Conservation (phyloP, 2,888 invertebrate genomes). For the Hydrotaea cyrtoneurina region DNA sequence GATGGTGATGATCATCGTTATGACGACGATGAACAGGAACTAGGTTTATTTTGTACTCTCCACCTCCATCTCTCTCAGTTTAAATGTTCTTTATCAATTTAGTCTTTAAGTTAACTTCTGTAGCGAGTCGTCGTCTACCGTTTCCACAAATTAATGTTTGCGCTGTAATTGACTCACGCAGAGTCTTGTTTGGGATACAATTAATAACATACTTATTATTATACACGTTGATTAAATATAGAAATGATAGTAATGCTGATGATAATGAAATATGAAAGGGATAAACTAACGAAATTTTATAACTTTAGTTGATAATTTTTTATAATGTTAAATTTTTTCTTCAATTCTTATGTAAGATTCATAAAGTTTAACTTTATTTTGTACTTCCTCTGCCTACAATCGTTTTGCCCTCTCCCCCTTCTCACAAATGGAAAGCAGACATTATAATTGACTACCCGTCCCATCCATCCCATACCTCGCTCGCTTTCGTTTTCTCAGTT, state of each 20-base stretch:
- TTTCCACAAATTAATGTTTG: conserved; percentile 9
- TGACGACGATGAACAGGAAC: too few relatives aligned
- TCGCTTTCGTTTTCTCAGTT: background rate
- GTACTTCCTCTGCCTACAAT: background rate
- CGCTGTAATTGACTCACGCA: conserved; percentile 9
- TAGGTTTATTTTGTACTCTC: background rate
- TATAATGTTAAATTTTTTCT: conserved; percentile 33
- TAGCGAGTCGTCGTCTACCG: conserved; percentile 1
- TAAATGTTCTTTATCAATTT: conserved; percentile 1
- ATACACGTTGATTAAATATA: conserved; percentile 17
- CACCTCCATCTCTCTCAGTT: background rate
- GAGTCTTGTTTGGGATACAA: conserved; percentile 11
- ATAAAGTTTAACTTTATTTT: conserved; percentile 14
- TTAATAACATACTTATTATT: conserved; percentile 25
- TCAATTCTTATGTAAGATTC: conserved; percentile 28
- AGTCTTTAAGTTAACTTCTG: conserved; percentile 20
- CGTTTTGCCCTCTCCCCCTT: background rate
- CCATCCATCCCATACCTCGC: background rate
- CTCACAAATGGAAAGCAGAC: background rate
- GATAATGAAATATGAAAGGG: conserved; percentile 13
- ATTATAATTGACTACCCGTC: background rate
- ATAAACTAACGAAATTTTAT: conserved; percentile 38
- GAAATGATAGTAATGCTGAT: conserved; percentile 7
- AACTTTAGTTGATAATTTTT: conserved; percentile 34
- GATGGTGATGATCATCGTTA: background rate